These are phyloP conservation scores for Athalia circularis DNA, from an alignment of 2,888 invertebrate species.

Conservation along the genomic window DNA sequence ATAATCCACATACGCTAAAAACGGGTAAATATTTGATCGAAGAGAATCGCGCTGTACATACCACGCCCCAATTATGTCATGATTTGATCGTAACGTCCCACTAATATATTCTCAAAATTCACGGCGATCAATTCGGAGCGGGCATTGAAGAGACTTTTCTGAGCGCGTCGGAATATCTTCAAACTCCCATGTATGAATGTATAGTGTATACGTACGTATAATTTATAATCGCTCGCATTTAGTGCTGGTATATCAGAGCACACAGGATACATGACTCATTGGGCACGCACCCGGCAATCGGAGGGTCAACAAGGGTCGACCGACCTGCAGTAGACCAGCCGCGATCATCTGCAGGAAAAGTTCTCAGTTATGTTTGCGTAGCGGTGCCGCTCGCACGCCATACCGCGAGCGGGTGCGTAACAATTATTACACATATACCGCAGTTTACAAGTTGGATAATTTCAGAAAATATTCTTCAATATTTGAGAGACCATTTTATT, in stretches of 20 bases:
- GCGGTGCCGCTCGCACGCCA: neutral
- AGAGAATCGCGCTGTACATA: no score
- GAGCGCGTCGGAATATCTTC: neutral
- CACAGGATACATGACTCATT: constrained; percentile 43
- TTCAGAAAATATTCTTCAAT: no score
- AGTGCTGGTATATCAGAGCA: constrained; percentile 25
- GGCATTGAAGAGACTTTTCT: neutral
- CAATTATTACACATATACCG: no score
- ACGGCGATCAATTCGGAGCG: no score
- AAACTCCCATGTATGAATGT: neutral
- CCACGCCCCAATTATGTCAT: no score
- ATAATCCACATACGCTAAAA: neutral
- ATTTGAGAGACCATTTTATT: no score
- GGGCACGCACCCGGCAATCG: constrained; percentile 34
- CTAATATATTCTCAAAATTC: no score
- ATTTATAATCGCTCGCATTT: constrained; percentile 25
- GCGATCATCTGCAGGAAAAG: neutral
- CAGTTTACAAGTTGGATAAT: no score
- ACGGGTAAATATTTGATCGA: neutral
- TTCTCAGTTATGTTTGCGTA: neutral
- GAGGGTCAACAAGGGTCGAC: constrained; percentile 42
- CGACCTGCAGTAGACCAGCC: constrained; percentile 5
- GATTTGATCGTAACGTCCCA: no score
- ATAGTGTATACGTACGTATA: constrained; percentile 1
- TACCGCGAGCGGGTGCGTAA: neutral